A percentile compares a stretch with the other conserved stretches of the same genome.
Conservation (phyloP, 2,888 invertebrate genomes). For the Netelia inedita region DNA sequence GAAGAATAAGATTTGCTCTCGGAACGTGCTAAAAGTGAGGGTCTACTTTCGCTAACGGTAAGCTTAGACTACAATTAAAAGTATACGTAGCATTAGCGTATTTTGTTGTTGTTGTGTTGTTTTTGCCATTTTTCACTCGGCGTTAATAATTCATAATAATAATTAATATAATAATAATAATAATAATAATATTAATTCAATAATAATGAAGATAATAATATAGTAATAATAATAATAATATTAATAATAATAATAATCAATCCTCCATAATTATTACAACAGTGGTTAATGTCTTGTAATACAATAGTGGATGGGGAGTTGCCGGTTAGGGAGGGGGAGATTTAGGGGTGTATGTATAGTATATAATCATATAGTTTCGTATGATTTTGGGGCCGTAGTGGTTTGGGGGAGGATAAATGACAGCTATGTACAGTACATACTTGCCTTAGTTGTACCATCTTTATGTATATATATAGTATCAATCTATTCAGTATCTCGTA, state of each 20-base stretch:
- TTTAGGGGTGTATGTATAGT: slow-evolving; percentile 75
- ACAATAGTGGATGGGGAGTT: slow-evolving; percentile 73
- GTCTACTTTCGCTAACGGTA: slow-evolving; percentile 82
- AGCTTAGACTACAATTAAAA: slow-evolving; percentile 80
- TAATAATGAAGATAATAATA: slow-evolving; percentile 66
- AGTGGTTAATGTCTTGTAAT: slow-evolving; percentile 82
- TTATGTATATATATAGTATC: slow-evolving; percentile 73
- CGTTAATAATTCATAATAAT: slow-evolving; percentile 73
- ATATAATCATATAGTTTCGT: slow-evolving; percentile 74
- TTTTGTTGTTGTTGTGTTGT: slow-evolving; percentile 68
- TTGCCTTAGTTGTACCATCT: slow-evolving; percentile 84
- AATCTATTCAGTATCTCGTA: slow-evolving; percentile 77
- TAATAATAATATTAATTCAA: slow-evolving; percentile 74
- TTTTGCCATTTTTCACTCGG: slow-evolving; percentile 49
- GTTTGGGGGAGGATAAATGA: slow-evolving; percentile 75
- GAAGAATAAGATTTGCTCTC: slow-evolving; percentile 75
- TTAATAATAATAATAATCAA: slow-evolving; percentile 72
- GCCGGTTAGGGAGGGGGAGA: neutral
- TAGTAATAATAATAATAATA: slow-evolving; percentile 68
- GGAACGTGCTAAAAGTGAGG: slow-evolving; percentile 82
- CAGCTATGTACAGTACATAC: slow-evolving; percentile 85
- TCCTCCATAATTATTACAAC: slow-evolving; percentile 82
- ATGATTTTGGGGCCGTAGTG: slow-evolving; percentile 76
- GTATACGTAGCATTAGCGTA: slow-evolving; percentile 80
- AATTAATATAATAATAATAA: slow-evolving; percentile 72